Evolutionary conservation across 2,888 invertebrate genomes (phyloP), one percentile per base, ranked within the genome.

Genomic region (Heteromyza rotundicornis): DNA sequence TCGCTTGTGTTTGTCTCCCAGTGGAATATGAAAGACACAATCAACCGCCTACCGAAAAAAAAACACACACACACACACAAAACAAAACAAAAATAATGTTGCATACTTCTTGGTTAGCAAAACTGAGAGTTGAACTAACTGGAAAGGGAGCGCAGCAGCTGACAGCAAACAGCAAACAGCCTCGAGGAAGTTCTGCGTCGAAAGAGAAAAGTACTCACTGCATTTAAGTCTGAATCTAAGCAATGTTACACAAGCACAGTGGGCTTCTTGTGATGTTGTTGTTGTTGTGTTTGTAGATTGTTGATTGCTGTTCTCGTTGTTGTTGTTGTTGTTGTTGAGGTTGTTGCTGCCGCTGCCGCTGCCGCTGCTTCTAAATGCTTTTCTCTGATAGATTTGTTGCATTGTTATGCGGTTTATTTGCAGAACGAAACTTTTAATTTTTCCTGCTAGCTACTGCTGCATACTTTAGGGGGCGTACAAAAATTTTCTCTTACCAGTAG

Each of bases 61-160:
- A n/a, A n/a, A n/a, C n/a, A n/a, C n/a, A n/a, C n/a, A n/a, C n/a
- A n/a, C n/a, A n/a, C n/a, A n/a, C n/a, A n/a, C n/a, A n/a, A 27
- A 27, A 10, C 5, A 3, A 40, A 40, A 40, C 40, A n/a, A 10
- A n/a, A 47, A 14, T 24, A 61, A 56, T 56, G 49, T 53, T 57
- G 61, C 53, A 61, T 57, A 57, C 47, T 57, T 61, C 53, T 61
- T 52, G 53, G 61, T 35, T 17, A 44, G 53, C 19, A 7, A 47
- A 47, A 3, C 8, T 20, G 20, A 47, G n/a, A n/a, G n/a, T n/a
- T n/a, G n/a, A 47, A 47, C 20, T 12, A 40, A 40, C 3, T 14
- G n/a, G 10, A 14, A 47, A 20, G 14, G n/a, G n/a, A n/a, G n/a
- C n/a, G n/a, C n/a, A 47, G 47, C 47, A 19, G 47, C 47, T 47